Base-by-base conservation (phyloP, 2,797 vertebrate genomes). In the Avahi laniger region DNA sequence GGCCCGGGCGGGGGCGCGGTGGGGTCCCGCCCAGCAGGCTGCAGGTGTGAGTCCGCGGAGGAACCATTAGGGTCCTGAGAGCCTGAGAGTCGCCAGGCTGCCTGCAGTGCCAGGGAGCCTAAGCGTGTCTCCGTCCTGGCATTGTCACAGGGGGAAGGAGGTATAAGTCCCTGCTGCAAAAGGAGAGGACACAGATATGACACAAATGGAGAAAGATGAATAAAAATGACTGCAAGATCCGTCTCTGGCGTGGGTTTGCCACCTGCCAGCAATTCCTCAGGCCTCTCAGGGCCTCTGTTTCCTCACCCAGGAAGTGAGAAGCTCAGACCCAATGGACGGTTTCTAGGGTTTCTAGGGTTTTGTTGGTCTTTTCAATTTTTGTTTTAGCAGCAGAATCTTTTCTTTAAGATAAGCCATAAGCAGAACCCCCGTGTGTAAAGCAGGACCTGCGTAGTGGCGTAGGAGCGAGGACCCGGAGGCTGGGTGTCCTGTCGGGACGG, bases 391-490 rank as follows among this genome's bases (percentile, higher is more conserved):
- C 22, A 46, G 70, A 73, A 73, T 2, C 12, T 73, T 73, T 73
- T 17, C 26, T 73, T 30, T 17, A 41, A 61, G 33, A 43, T 43
- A 33, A 67, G 72, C 54, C 54, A 61, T 50, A 33, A 11, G 8
- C n/a, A 82, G 54, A 73, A 18, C n/a, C 67, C 89, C 33, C 24
- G 12, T 50, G 17, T 52, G 14, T 61, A 43, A 70, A 50, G 35
- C 20, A 52, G 43, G 20, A 26, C 28, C 22, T 26, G 26, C 14
- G 46, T 63, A 4, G 57, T 63, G 18, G 26, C n/a, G 20, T 18
- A 9, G 13, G 57, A n/a, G 20, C 2, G 1, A 3, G 28, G n/a
- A 6, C 18, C 69, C 28, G 2, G 26, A 9, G 26, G 26, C 4
- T 15, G 28, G 22, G 69, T n/a, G 10, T 63, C 15, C 67, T 50